Base-by-base conservation (phyloP, 2,888 invertebrate species). In the Hyppa rectilinea region DNA sequence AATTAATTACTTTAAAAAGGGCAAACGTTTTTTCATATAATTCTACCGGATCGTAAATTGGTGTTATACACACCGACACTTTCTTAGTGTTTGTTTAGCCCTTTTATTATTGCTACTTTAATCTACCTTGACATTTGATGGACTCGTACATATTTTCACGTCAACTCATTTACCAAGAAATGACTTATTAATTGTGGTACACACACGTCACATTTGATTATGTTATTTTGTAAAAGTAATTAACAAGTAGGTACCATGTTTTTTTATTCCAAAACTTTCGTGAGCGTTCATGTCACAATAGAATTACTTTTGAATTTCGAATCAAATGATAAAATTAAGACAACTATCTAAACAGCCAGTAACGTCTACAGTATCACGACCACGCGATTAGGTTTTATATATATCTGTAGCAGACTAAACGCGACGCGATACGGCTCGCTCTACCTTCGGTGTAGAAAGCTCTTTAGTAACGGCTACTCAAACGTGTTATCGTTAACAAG, bases 1-100 rank as follows among this genome's bases (percentile, higher is more conserved):
- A 82, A 84, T 85, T 84, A 82, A 84, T 85, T 84, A 80, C 53
- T 70, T 80, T 79, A 81, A 81, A 75, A 82, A 85, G 73, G 83
- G 83, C 81, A 78, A 69, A 66, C 47, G 55, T 65, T 82, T 76
- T 81, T 76, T 67, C 76, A 56, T 64, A 72, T 34, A 74, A 61
- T 75, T 71, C 64, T 75, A 69, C 66, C 52, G 50, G 76, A 61
- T 84, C 80, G 56, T 84, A 78, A 80, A 78, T 84, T 75, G 62
- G 50, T 76, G 78, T 63, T 70, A 49, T 63, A 69, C 56, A 71
- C 73, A 73, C 62, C 45, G 53, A 68, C 55, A 67, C 70, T 55
- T 60, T 59, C 58, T 68, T 31, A 38, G 60, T 73, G 29, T 78
- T 73, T 69, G 62, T 68, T 79, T 61, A 67, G 47, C 12, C 55